Percentiles rank a stretch among this genome's conserved stretches.
These are phyloP conservation scores for Salminus brasiliensis DNA, from an alignment of 2,113 vertebrate species.

Conservation along the genomic window DNA sequence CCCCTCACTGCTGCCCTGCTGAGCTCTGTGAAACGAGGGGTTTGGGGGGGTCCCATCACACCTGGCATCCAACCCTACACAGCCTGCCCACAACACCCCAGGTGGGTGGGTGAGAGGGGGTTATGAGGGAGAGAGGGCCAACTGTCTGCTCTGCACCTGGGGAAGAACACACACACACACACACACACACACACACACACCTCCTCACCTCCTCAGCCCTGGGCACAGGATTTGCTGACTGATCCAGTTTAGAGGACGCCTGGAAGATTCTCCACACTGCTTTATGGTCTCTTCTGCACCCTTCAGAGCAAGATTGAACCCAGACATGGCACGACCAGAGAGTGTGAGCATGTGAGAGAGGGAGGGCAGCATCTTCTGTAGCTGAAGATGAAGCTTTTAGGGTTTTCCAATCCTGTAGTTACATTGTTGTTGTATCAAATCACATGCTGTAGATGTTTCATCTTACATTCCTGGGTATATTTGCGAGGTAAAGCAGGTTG, in stretches of 20 bases:
- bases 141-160: slow-evolving; percentile 43
- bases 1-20: slow-evolving; percentile 39
- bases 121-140: slow-evolving; percentile 4
- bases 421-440: too few species aligned
- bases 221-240: slow-evolving; percentile 53
- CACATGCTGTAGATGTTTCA: neutral
- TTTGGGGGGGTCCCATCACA: slow-evolving; percentile 31
- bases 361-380: neutral
- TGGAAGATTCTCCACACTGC: slow-evolving; percentile 42
- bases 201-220: slow-evolving; percentile 33
- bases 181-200: slow-evolving; percentile 1
- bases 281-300: slow-evolving; percentile 33
- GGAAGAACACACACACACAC: slow-evolving; percentile 24
- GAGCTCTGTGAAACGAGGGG: slow-evolving; percentile 36
- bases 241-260: slow-evolving; percentile 52
- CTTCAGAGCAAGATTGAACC: slow-evolving; percentile 24
- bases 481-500: too few species aligned
- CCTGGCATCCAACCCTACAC: slow-evolving; percentile 34
- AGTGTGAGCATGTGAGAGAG: neutral
- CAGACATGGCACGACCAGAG: slow-evolving; percentile 5
- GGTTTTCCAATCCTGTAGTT: neutral
- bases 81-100: neutral
- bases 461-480: too few species aligned
- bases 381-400: neutral
- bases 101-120: neutral